Evolutionary conservation across 92 coral and sea anemone species (phyloP), one percentile per base, ranked within the genome.

Genomic region (Porites rus): DNA sequence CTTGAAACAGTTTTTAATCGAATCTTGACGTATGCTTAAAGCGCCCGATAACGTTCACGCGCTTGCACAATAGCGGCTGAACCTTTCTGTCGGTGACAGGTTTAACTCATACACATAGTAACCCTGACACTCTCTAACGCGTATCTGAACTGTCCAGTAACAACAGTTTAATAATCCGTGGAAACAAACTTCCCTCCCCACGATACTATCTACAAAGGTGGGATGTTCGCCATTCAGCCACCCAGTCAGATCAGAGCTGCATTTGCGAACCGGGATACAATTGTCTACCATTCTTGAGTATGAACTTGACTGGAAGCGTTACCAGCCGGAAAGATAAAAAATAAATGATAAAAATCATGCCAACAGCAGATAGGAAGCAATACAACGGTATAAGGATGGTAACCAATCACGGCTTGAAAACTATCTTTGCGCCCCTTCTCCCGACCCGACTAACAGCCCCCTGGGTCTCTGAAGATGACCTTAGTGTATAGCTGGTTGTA

Each of bases 271-370:
- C 25, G 18, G 0, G 13, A 75, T 56, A 10, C 79, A 54, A 16
- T 10, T 0, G 51, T 59, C 51, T 17, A 56, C 8, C 84, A 51
- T 80, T 14, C 59, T 80, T 51, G 74, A 5, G 65, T 80, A 80
- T 1, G 31, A 20, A 46, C 74, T 52, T 21, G 75, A 66, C 65
- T 80, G 84, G 71, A 66, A 79, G 10, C 84, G 46, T 11, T 79
- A 79, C 84, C 84, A 79, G 20, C 84, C 66, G 12, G 64, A 75
- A 2, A 17, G 25, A 24, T 24, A 24, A 24, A 24, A 24, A 24
- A 24, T 24, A 24, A 24, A 24, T 24, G 25, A 24, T 24, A 25
- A 25, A 25, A 1, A 25, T 25, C 28, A 25, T 25, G 28, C 28
- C 28, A 1, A 25, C 28, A 25, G 28, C 1, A 25, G 28, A 25